These are phyloP conservation scores for Haemorhous mexicanus DNA, from an alignment of 2,113 vertebrate species.

Conservation along the genomic window DNA sequence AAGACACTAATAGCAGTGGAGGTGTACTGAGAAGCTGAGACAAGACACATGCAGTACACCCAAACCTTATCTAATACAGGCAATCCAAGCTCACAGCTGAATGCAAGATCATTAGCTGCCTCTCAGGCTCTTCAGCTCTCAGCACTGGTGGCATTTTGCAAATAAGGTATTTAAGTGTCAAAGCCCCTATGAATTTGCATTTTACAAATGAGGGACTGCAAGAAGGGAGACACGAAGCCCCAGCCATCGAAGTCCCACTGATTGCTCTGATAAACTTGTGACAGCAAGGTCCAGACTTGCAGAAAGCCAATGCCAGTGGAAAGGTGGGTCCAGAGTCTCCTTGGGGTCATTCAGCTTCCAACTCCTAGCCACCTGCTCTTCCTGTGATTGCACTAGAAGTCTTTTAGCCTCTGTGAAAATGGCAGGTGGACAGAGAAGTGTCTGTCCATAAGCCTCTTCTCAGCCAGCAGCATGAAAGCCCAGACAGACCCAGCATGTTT, in stretches of 20 bases:
- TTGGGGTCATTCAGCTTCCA: not conserved
- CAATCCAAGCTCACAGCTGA: not conserved
- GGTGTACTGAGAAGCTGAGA: slow-evolving; percentile 42
- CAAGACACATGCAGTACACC: not conserved
- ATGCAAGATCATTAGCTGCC: not conserved
- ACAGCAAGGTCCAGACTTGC: not conserved
- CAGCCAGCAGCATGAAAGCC: not conserved
- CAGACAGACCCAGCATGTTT: not conserved
- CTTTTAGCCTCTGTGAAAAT: not conserved
- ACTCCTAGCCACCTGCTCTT: not conserved
- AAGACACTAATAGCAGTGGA: slow-evolving; percentile 49
- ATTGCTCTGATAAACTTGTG: not conserved
- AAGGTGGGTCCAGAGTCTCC: not conserved
- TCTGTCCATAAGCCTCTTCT: not conserved
- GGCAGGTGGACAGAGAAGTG: not conserved
- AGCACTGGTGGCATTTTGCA: not conserved
- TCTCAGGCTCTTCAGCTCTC: not conserved
- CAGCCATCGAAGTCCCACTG: not conserved
- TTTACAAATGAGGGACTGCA: not conserved
- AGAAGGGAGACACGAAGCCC: not conserved
- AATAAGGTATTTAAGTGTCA: not conserved
- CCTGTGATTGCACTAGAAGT: not conserved
- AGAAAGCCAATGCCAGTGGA: not conserved
- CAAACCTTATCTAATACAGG: slow-evolving; percentile 25
- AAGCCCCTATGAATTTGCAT: not conserved